These are phyloP conservation scores for Cetonia aurata DNA, from an alignment of 2,888 invertebrate genomes.

Conservation along the genomic window DNA sequence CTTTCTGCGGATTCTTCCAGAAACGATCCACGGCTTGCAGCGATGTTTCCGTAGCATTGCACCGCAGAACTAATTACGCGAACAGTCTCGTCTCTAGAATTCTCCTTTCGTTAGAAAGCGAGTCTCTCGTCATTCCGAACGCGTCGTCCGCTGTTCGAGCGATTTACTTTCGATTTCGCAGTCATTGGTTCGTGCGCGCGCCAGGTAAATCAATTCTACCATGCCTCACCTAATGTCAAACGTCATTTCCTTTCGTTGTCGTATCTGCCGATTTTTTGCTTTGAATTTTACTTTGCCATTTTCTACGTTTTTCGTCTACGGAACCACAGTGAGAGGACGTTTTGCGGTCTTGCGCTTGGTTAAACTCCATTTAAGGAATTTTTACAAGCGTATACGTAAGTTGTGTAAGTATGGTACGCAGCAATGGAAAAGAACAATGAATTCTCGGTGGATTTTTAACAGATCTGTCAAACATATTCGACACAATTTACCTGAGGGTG, in stretches of 20 bases:
- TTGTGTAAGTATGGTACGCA: too few species aligned
- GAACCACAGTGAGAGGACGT: not conserved
- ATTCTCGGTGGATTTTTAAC: too few species aligned
- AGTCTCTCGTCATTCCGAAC: conserved; percentile 16
- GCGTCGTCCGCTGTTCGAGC: conserved; percentile 6
- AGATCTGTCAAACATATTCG: too few species aligned
- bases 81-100: conserved; percentile 10
- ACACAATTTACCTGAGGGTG: too few species aligned
- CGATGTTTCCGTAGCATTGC: not conserved
- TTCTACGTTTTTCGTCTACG: not conserved
- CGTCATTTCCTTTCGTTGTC: not conserved
- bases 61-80: conserved; percentile 13
- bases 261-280: not conserved
- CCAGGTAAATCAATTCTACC: conserved; percentile 21
- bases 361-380: not conserved
- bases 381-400: not conserved
- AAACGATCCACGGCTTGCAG: not conserved
- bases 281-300: not conserved
- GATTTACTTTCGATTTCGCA: conserved; percentile 31
- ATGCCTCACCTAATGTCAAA: conserved; percentile 8
- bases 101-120: conserved; percentile 34
- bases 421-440: too few species aligned
- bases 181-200: conserved; percentile 13
- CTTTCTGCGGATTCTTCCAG: not conserved
- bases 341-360: conserved; percentile 2